Percentiles rank a stretch among this genome's conserved stretches.
phyloP scores from a whole-genome alignment of 2,797 vertebrate species.

The Sebastes iracundus region DNA sequence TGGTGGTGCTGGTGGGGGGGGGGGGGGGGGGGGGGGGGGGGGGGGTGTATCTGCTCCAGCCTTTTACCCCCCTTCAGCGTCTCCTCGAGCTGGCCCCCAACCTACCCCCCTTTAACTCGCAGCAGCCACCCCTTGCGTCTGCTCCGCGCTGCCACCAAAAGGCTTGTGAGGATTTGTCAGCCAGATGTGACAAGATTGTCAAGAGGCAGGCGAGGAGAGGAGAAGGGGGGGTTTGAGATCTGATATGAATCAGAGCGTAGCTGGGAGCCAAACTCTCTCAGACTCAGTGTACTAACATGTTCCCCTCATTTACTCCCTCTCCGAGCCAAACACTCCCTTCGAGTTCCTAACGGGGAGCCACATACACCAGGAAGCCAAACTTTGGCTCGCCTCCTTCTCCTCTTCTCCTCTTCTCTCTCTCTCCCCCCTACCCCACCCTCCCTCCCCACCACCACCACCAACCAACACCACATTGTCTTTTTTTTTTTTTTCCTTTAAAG shows the following conservation, averaged over 20 bases:
- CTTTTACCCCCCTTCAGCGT: constrained; percentile 80
- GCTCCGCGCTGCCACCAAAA: constrained; percentile 81
- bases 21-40: neutral
- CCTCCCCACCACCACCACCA: neutral
- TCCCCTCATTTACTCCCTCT: constrained; percentile 88
- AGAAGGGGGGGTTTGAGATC: constrained; percentile 76
- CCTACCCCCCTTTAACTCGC: constrained; percentile 13
- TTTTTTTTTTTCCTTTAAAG: neutral
- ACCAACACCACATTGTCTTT: constrained; percentile 25
- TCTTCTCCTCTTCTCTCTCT: neutral
- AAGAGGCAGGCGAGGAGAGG: constrained; percentile 84
- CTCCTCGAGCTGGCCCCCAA: constrained; percentile 76
- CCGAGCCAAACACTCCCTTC: constrained; percentile 79
- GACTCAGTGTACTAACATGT: constrained; percentile 91
- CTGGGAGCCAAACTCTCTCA: constrained; percentile 92
- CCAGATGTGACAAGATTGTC: constrained; percentile 94
- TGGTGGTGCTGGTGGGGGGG: no score
- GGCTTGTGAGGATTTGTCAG: constrained; percentile 92
- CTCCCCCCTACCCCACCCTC: no score
- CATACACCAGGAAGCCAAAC: constrained; percentile 58
- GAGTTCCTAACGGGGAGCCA: constrained; percentile 71
- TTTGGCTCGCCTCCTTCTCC: constrained; percentile 19
- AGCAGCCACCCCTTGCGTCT: constrained; percentile 15
- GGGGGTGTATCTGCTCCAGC: constrained; percentile 62
- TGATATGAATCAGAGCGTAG: constrained; percentile 93